These are phyloP conservation scores for Alectoris magna DNA, from an alignment of 2,797 vertebrate species.

Conservation along the genomic window DNA sequence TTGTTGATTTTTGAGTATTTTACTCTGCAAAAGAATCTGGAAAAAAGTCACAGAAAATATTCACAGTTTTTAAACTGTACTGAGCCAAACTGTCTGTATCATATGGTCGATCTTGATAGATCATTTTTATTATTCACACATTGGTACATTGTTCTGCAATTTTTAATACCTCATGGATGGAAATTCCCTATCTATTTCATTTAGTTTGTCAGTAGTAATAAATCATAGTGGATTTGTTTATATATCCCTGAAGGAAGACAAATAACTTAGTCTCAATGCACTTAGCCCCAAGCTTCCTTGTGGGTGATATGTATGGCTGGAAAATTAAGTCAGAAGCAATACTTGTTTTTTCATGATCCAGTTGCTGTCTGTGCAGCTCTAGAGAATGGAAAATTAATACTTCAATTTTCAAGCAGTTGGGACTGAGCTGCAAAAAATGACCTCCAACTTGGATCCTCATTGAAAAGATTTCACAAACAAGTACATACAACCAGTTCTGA, in stretches of 20 bases:
- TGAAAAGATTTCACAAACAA: not conserved
- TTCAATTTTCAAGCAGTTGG: constrained; percentile 2
- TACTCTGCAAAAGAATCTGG: not conserved
- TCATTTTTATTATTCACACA: constrained; percentile 21
- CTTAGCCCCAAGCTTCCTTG: constrained; percentile 7
- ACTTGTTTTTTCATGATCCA: not conserved
- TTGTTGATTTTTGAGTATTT: not conserved
- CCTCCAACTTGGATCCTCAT: not conserved
- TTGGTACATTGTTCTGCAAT: constrained; percentile 8
- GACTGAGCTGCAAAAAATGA: not conserved
- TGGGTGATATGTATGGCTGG: not conserved
- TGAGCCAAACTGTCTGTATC: not conserved
- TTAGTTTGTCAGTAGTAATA: constrained; percentile 56
- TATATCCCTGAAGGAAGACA: constrained; percentile 45
- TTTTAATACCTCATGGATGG: constrained; percentile 8
- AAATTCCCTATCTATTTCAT: constrained; percentile 47
- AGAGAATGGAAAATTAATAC: constrained; percentile 21
- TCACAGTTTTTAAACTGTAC: not conserved
- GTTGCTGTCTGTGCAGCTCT: not conserved
- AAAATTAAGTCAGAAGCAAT: constrained; percentile 47
- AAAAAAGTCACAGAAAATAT: not conserved
- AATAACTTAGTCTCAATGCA: constrained; percentile 32
- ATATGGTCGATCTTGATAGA: constrained; percentile 14
- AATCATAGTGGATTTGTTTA: constrained; percentile 44
- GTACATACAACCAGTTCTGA: not conserved